Evolutionary conservation across 2,797 vertebrate species (phyloP), one percentile per base, ranked within the genome.

Genomic region (Periparus ater): DNA sequence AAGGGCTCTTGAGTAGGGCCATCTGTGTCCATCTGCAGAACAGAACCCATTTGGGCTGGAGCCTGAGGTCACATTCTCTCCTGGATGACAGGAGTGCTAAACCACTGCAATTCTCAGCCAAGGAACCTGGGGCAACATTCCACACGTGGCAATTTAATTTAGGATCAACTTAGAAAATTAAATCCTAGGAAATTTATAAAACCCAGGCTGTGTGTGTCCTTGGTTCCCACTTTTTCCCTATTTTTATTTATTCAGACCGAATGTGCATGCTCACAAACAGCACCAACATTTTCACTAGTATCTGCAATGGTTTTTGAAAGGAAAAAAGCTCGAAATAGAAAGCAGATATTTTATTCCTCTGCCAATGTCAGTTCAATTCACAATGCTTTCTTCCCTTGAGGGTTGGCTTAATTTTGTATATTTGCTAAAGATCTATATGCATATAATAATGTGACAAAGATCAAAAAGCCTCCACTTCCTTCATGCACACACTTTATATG

Each of bases 171-270:
- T 19, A 55, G 36, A 74, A 61, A 54, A 44, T 74, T 7, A 44
- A 57, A 14, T 81, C 36, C 34, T 34, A 17, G 9, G 18, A 66
- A 70, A 15, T 85, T 77, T 60, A 22, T 44, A 30, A 78, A 66
- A 10, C 2, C 11, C n/a, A 29, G 1, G 66, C 47, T 27, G 4
- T 32, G 8, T 47, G 47, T 34, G 42, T 51, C 7, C 8, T 53
- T 50, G 11, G 19, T 62, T 57, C 34, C 58, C 6, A 1, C 3
- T 70, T 63, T 32, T 3, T 3, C 8, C 34, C 8, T 7, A 0
- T 29, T 89, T 74, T 44, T 47, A 7, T 63, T 60, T 71, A 30
- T 60, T 78, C 29, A 79, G 63, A 14, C 9, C 54, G 63, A 71
- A n/a, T 38, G 7, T 58, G 13, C 6, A 11, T 61, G 42, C 11